Base-by-base conservation (phyloP, 2,113 vertebrate species). In the Alosa alosa region DNA sequence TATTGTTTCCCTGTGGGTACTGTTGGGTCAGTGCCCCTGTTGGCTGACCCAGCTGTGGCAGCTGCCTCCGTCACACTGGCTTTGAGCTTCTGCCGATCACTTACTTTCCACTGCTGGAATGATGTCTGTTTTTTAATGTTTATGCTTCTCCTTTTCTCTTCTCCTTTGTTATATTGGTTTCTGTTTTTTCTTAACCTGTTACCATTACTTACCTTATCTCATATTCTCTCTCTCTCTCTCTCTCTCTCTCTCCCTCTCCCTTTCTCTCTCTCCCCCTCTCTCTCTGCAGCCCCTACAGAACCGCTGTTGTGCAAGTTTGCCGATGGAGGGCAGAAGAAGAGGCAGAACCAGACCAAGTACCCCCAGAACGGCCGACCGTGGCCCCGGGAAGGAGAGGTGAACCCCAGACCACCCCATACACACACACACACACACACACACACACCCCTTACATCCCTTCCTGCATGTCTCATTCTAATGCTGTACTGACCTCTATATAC, bases 241-340 rank as follows among this genome's bases (percentile, higher is more conserved):
- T 47, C 44, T 13, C 50, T 44, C 36, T 83, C 49, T 57, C 20
- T 86, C 49, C 49, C 20, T 86, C 78, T 85, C n/a, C 81, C 4
- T 84, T 41, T 78, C 46, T 81, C 82, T 89, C n/a, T 83, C 25
- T 86, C 47, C 86, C 82, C 84, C 83, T 90, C 85, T 85, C 85
- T 88, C 81, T 75, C 81, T 83, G 17, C 95, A 99, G 98, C 97
- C 90, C 97, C 98, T 88, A 96, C 95, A 90, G 98, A 99, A 94
- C 98, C 98, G 87, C 95, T 99, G 94, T 96, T 99, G 95, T 99
- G 98, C 94, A 99, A 99, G 96, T 99, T 99, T 92, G 98, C 98
- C 91, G 98, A 99, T 85, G 98, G 98, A 93, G 98, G 98, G 90
- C 98, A 99, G 95, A 99, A 99, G 94, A 99, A 99, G 94, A 94